These are phyloP conservation scores for Alloscopus bannaensis DNA, from an alignment of 2,888 invertebrate genomes.

Conservation along the genomic window DNA sequence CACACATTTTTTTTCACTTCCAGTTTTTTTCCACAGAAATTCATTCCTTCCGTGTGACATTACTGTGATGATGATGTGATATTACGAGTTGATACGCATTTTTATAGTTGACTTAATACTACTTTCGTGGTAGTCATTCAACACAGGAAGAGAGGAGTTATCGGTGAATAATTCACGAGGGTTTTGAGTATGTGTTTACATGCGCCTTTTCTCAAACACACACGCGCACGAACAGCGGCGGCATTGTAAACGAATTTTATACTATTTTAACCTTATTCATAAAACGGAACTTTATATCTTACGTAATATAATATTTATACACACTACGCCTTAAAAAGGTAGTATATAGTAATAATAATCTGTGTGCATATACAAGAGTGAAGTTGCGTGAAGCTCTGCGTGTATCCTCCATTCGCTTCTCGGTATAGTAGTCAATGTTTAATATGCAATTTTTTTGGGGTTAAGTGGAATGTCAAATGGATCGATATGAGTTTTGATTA, in stretches of 20 bases:
- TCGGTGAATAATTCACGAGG: constrained; percentile 10
- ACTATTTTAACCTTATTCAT: no score
- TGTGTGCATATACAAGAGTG: background rate
- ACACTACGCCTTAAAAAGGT: no score
- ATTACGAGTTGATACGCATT: constrained; percentile 40
- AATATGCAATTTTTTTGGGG: constrained; percentile 70
- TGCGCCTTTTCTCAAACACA: no score
- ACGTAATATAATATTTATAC: no score
- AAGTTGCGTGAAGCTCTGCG: constrained; percentile 12
- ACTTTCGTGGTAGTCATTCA: no score
- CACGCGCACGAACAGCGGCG: no score
- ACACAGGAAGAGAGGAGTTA: no score
- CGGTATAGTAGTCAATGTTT: constrained; percentile 44
- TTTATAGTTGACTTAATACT: background rate
- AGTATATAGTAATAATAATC: no score
- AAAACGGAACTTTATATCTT: no score
- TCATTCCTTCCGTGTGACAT: constrained; percentile 32
- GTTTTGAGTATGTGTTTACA: no score
- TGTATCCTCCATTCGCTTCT: constrained; percentile 5
- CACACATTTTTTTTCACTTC: constrained; percentile 25
- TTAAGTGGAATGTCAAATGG: constrained; percentile 71
- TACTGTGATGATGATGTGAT: constrained; percentile 37
- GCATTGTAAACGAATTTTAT: no score
- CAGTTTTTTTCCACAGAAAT: no score
- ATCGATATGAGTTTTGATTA: constrained; percentile 71